phyloP scores from a whole-genome alignment of 2,888 invertebrate species.

The Taphrorychus bicolor region DNA sequence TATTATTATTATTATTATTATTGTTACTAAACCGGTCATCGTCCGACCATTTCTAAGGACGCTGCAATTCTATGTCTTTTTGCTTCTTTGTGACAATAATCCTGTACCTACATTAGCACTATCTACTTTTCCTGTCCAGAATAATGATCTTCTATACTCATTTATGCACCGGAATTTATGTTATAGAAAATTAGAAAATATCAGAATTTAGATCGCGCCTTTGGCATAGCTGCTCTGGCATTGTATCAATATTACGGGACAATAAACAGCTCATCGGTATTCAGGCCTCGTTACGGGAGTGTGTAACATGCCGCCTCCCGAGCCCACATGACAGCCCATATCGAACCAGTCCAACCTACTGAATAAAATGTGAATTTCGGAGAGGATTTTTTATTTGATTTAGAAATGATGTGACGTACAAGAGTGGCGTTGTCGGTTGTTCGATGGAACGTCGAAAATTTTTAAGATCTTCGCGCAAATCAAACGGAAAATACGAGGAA shows the following conservation, averaged over 20 bases:
- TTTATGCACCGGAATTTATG: no score
- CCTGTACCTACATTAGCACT: no score
- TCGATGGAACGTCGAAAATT: not conserved
- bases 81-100: no score
- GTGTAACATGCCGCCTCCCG: conserved; percentile 9
- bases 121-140: no score
- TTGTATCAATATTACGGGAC: conserved; percentile 7
- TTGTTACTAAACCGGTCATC: no score
- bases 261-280: conserved; percentile 9
- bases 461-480: not conserved
- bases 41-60: no score
- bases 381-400: not conserved
- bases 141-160: no score
- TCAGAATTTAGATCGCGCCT: not conserved
- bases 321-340: not conserved
- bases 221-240: not conserved
- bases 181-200: no score
- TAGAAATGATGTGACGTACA: not conserved
- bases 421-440: not conserved
- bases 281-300: conserved; percentile 6
- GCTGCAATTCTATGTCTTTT: no score
- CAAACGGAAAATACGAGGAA: not conserved
- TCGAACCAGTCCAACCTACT: not conserved
- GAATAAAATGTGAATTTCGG: not conserved
- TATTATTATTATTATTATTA: no score